Evolutionary conservation across 2,113 vertebrate genomes (phyloP), one percentile per base, ranked within the genome.

Genomic region (Halcyon malimbica): DNA sequence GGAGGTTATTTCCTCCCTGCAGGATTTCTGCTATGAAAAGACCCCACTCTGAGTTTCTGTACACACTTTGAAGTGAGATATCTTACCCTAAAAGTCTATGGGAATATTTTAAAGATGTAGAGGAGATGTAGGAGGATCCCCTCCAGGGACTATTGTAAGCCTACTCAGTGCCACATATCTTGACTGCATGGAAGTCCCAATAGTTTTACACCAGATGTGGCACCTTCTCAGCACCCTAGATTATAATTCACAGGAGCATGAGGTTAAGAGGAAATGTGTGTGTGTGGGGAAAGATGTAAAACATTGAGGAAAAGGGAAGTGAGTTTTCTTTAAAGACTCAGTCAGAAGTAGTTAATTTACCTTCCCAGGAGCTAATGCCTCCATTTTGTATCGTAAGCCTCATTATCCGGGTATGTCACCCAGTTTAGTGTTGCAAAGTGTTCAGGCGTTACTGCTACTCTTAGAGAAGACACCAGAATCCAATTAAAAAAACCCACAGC

Each of bases 101-200:
- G 37, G 44, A 62, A 64, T n/a, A 5, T 50, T 75, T 25, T 57
- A 51, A 59, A 89, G 67, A 44, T 35, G 21, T 37, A 29, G 16
- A 63, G 71, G 83, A 65, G 46, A 24, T 28, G 35, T 16, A 56
- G 81, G n/a, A 81, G 11, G 64, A 63, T 15, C 42, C 39, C 15
- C 51, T 24, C 35, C 2, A 1, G 12, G 48, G 5, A 3, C 16
- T 44, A 24, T 16, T 19, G 42, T 31, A 1, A 44, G 33, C 46
- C 24, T 7, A 3, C 26, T 18, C 13, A 16, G 5, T 60, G 63
- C 41, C 42, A 19, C 31, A 3, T 0, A 1, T 13, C 44, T 51
- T 33, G 0, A 0, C 23, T 21, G 11, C 0, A 0, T 41, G 41
- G n/a, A 39, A 15, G 11, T 10, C 13, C 42, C 7, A 1, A 0